Evolutionary conservation across 2,888 invertebrate species (phyloP).

Genomic region (Brenthis ino): DNA sequence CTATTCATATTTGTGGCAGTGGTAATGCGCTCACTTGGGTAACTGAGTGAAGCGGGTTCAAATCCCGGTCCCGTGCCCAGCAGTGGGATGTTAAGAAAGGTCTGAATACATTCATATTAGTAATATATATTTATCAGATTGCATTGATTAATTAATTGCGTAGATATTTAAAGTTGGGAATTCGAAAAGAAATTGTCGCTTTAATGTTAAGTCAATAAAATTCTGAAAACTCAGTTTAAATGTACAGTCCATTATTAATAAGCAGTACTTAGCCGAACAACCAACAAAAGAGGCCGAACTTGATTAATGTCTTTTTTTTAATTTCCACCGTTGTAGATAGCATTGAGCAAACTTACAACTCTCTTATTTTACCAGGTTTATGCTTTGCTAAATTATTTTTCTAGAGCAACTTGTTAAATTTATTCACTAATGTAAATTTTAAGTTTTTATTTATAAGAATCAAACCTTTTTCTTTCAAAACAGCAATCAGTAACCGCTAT

Average conservation of each 20-base stretch:
- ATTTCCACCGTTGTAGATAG: slow-evolving; percentile 21
- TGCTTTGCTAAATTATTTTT: slow-evolving; percentile 22
- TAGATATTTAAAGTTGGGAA: background rate
- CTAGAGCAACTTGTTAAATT: slow-evolving; percentile 7
- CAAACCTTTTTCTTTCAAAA: background rate
- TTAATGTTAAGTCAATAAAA: slow-evolving; percentile 14
- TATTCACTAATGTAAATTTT: slow-evolving; percentile 6
- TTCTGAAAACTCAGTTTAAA: slow-evolving; percentile 3
- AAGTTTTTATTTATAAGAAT: background rate
- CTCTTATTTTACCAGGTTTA: slow-evolving; percentile 22
- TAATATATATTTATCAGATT: no score
- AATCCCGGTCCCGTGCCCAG: no score
- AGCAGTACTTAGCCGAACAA: background rate
- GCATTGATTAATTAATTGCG: no score
- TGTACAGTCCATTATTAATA: slow-evolving; percentile 2
- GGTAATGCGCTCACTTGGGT: no score
- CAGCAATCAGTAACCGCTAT: background rate
- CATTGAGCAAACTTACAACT: slow-evolving; percentile 9
- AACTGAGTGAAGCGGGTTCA: no score
- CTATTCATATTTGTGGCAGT: no score
- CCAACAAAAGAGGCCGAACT: slow-evolving; percentile 10
- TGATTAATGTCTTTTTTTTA: slow-evolving; percentile 12
- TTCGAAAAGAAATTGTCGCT: slow-evolving; percentile 1
- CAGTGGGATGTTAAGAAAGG: no score
- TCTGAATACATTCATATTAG: no score